phyloP scores from a whole-genome alignment of 2,797 vertebrate species.

The Masticophis lateralis region DNA sequence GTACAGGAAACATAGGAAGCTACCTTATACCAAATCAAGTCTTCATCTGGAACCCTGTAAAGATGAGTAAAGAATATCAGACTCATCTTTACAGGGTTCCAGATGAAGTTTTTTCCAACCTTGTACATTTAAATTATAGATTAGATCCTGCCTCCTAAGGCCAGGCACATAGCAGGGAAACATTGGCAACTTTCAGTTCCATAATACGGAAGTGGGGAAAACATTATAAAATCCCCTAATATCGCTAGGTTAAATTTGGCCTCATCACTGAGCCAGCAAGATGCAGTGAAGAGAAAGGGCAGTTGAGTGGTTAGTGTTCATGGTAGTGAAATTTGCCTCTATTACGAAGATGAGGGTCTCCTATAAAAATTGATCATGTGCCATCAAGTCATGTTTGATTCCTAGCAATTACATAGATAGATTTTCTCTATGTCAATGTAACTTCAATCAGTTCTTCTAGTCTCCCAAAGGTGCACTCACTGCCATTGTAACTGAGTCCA shows the following conservation, averaged over 20 bases:
- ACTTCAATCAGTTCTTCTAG: background rate
- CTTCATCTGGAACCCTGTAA: too few relatives aligned
- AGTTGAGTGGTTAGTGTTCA: background rate
- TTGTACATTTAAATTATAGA: background rate
- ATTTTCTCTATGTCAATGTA: background rate
- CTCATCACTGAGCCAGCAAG: background rate
- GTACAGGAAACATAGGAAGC: background rate
- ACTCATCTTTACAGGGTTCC: background rate
- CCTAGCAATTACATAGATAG: background rate
- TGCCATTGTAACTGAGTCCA: background rate
- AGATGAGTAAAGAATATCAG: too few relatives aligned
- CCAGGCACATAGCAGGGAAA: background rate
- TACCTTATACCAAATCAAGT: background rate
- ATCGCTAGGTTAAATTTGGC: background rate
- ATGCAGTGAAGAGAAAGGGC: background rate
- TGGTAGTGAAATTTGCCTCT: background rate
- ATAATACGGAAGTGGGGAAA: background rate
- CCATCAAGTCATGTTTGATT: background rate
- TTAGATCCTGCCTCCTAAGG: background rate
- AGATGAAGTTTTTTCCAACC: background rate
- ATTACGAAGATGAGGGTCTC: background rate
- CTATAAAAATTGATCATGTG: background rate
- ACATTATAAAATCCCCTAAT: background rate
- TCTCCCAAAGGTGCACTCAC: background rate
- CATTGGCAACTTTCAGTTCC: background rate